These are phyloP conservation scores for Hyles euphorbiae DNA, from an alignment of 1,140 invertebrate species.

Conservation along the genomic window DNA sequence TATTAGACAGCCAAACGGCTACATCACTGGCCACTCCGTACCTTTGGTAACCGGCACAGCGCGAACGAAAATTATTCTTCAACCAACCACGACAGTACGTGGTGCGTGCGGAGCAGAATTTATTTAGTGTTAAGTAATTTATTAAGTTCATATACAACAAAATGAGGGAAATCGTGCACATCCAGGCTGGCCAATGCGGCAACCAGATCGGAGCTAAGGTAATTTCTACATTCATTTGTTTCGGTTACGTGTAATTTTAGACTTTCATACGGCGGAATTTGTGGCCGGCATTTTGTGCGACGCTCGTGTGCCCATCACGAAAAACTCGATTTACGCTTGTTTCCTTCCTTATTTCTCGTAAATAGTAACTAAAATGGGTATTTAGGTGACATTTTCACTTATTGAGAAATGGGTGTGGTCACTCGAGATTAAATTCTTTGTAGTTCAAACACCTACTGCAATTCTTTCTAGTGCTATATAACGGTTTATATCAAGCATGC, in stretches of 20 bases:
- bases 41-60: conserved; percentile 46
- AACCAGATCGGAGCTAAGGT: conserved; percentile 91
- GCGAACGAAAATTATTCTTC: conserved; percentile 63
- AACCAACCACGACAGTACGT: conserved; percentile 65
- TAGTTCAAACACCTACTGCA: too few species aligned
- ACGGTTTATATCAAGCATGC: too few species aligned
- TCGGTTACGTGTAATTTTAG: conserved; percentile 20
- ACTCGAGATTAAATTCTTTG: too few species aligned
- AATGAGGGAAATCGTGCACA: conserved; percentile 96
- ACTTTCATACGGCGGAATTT: conserved; percentile 19
- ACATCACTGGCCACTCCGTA: conserved; percentile 44
- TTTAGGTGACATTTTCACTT: too few species aligned
- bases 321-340: conserved; percentile 12
- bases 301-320: conserved; percentile 26
- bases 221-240: conserved; percentile 61
- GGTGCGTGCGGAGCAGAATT: conserved; percentile 68
- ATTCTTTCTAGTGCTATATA: too few species aligned
- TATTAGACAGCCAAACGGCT: not conserved
- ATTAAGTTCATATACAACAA: conserved; percentile 68
- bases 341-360: conserved; percentile 4
- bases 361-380: not conserved
- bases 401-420: too few species aligned
- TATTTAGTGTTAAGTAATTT: conserved; percentile 69
- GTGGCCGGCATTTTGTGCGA: conserved; percentile 72
- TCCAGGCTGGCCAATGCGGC: conserved; percentile 90